Conservation (phyloP, 2,113 vertebrate species). For the Hystrix cristata region DNA sequence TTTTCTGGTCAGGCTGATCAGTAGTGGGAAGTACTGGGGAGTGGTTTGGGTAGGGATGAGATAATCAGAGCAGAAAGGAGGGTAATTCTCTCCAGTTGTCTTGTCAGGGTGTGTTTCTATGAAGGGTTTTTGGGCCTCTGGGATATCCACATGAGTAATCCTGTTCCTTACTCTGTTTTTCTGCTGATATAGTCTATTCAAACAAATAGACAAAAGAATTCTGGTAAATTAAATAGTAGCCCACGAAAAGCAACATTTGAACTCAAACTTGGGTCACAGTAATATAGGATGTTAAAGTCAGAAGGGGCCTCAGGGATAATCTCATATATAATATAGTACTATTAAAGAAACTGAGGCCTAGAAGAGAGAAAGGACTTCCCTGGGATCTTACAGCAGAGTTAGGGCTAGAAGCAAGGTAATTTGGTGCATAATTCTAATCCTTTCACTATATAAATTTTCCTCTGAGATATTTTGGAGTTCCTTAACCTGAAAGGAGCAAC, state of each 20-base stretch:
- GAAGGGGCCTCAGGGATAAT: neutral
- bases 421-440: neutral
- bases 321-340: neutral
- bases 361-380: neutral
- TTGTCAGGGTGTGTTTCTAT: conserved; percentile 25
- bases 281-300: conserved; percentile 44
- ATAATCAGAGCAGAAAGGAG: conserved; percentile 2
- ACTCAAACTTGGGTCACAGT: neutral
- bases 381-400: neutral
- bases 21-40: neutral
- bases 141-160: conserved; percentile 11
- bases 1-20: neutral
- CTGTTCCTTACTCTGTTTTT: neutral
- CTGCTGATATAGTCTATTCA: neutral
- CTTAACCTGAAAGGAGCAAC: conserved; percentile 20
- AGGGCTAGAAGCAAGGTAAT: conserved; percentile 36
- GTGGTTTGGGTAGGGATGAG: neutral
- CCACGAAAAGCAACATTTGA: conserved; percentile 2
- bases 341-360: conserved; percentile 44
- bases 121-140: conserved; percentile 27
- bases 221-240: conserved; percentile 28
- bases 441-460: neutral
- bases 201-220: conserved; percentile 27
- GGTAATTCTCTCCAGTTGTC: neutral
- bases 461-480: neutral